These are phyloP conservation scores for Chrysogorgia sp. DNA, from an alignment of 92 coral and sea anemone species.

Conservation along the genomic window DNA sequence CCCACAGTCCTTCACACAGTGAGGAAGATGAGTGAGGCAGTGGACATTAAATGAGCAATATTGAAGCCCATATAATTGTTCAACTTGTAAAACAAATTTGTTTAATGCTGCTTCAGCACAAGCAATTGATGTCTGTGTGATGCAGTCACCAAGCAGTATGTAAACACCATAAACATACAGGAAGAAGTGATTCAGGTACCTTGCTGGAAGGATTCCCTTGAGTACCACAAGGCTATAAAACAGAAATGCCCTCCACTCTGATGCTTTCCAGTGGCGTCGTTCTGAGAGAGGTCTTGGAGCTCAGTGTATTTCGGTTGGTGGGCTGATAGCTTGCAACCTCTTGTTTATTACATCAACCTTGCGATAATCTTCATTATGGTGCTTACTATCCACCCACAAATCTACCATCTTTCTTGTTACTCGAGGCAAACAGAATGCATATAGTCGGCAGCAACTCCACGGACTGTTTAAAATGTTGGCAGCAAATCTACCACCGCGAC, in stretches of 20 bases:
- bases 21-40: neutral
- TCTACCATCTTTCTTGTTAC: slow-evolving; percentile 1
- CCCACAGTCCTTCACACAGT: slow-evolving; percentile 22
- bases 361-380: neutral
- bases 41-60: slow-evolving; percentile 5
- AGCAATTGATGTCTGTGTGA: neutral
- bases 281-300: slow-evolving; percentile 17
- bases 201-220: neutral
- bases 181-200: neutral
- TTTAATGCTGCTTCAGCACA: slow-evolving; percentile 12
- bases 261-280: slow-evolving; percentile 13
- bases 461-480: neutral
- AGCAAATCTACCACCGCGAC: neutral
- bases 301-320: slow-evolving; percentile 1
- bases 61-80: slow-evolving; percentile 2
- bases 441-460: slow-evolving; percentile 26
- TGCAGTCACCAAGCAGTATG: neutral
- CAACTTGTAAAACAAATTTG: slow-evolving; percentile 6
- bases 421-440: slow-evolving; percentile 26
- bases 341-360: neutral
- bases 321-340: neutral
- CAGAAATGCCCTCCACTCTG: too few species aligned
- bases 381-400: slow-evolving; percentile 10
- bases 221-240: neutral
- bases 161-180: too few species aligned